Percentiles rank a stretch among this genome's conserved stretches.
phyloP scores from a whole-genome alignment of 2,113 vertebrate species.

The Australoheros scitulus region DNA sequence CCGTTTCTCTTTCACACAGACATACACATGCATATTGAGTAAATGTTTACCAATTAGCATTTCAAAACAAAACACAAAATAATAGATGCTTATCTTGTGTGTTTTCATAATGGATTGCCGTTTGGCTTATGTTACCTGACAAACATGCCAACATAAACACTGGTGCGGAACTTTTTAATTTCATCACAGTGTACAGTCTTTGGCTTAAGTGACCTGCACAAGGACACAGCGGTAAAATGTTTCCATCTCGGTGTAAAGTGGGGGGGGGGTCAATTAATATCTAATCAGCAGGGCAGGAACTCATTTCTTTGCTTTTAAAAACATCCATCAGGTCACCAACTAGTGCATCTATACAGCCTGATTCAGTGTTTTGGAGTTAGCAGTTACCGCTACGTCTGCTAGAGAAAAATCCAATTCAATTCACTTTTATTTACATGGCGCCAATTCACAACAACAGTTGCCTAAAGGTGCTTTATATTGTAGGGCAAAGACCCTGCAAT shows the following conservation, averaged over 20 bases:
- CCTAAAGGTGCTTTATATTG: background rate
- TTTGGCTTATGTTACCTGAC: constrained; percentile 23
- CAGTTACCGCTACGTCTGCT: background rate
- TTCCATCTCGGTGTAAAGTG: constrained; percentile 14
- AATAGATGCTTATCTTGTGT: constrained; percentile 52
- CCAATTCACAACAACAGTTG: background rate
- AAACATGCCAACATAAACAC: constrained; percentile 14
- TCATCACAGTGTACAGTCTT: constrained; percentile 17
- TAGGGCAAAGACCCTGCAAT: background rate
- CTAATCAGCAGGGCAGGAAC: constrained; percentile 11
- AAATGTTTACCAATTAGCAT: constrained; percentile 66
- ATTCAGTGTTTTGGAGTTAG: too few species aligned
- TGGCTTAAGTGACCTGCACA: constrained; percentile 11
- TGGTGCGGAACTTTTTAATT: constrained; percentile 10
- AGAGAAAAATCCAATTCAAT: background rate
- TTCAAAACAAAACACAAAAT: constrained; percentile 54
- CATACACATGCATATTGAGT: constrained; percentile 48
- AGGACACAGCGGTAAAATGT: constrained; percentile 31
- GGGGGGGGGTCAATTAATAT: constrained; percentile 23
- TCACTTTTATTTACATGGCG: background rate
- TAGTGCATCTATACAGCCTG: background rate
- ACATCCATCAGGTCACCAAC: background rate
- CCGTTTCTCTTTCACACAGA: constrained; percentile 30
- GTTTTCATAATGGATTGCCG: constrained; percentile 47
- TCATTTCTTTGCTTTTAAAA: constrained; percentile 12